phyloP scores from a whole-genome alignment of 2,888 invertebrate genomes.

The Anorthoa munda region DNA sequence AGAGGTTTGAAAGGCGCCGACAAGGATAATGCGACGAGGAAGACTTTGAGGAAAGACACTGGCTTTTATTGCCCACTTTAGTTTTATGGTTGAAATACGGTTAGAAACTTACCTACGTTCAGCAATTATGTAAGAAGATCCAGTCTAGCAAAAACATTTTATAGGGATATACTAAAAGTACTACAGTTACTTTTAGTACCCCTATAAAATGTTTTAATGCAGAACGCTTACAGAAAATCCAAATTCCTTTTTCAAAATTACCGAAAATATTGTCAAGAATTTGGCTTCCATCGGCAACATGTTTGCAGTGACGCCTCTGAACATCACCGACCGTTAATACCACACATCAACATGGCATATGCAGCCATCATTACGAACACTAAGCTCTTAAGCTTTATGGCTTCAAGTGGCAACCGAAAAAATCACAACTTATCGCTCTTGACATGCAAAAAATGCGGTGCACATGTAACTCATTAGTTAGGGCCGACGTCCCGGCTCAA shows the following conservation, averaged over 20 bases:
- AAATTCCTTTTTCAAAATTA: constrained; percentile 2
- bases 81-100: constrained; percentile 59
- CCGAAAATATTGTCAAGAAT: constrained; percentile 15
- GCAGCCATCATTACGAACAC: constrained; percentile 60
- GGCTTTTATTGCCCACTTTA: constrained; percentile 56
- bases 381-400: constrained; percentile 67
- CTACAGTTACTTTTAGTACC: neutral
- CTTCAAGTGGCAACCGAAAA: constrained; percentile 66
- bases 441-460: constrained; percentile 72
- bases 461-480: constrained; percentile 90
- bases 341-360: constrained; percentile 59
- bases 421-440: constrained; percentile 72
- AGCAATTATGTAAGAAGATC: constrained; percentile 14
- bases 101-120: constrained; percentile 27
- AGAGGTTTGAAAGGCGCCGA: constrained; percentile 71
- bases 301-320: constrained; percentile 45
- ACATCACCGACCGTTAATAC: constrained; percentile 46
- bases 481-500: constrained; percentile 79
- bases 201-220: constrained; percentile 1
- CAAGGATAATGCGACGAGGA: constrained; percentile 55
- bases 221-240: neutral
- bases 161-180: constrained; percentile 21
- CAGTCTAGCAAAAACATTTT: constrained; percentile 13
- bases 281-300: constrained; percentile 7
- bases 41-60: constrained; percentile 52